Percentiles rank a stretch among this genome's conserved stretches.
phyloP scores from a whole-genome alignment of 2,797 vertebrate genomes.

The Allobates femoralis region DNA sequence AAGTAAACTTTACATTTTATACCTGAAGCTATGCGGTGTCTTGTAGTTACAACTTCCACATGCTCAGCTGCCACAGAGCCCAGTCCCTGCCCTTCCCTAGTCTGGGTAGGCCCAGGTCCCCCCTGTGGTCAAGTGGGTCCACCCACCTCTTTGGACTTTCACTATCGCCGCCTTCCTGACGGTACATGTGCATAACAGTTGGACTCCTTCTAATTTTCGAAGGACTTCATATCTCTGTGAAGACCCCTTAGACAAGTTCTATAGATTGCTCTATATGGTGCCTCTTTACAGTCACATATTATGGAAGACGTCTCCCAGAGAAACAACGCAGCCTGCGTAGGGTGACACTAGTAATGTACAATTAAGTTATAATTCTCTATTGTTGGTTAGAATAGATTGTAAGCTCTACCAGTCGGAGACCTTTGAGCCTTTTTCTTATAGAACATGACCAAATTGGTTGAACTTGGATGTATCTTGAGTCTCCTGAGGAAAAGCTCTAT shows the following conservation, averaged over 20 bases:
- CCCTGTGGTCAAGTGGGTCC: too few species aligned
- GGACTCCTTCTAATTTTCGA: neutral
- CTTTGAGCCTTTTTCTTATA: neutral
- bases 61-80: too few species aligned
- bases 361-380: neutral
- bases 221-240: neutral
- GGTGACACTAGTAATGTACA: neutral
- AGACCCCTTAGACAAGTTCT: neutral
- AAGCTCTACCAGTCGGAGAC: conserved; percentile 19
- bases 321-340: neutral
- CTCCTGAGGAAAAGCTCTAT: neutral
- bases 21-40: too few species aligned
- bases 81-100: too few species aligned
- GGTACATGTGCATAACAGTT: too few species aligned
- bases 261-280: neutral
- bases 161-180: too few species aligned
- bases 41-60: too few species aligned
- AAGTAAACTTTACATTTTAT: too few species aligned
- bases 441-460: conserved; percentile 5
- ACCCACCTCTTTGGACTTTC: too few species aligned
- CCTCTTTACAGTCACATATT: neutral
- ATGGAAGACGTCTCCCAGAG: neutral
- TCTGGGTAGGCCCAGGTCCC: too few species aligned
- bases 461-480: conserved; percentile 9
- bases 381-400: neutral